Base-by-base conservation (phyloP, 2,113 vertebrate genomes). In the Caloenas nicobarica region DNA sequence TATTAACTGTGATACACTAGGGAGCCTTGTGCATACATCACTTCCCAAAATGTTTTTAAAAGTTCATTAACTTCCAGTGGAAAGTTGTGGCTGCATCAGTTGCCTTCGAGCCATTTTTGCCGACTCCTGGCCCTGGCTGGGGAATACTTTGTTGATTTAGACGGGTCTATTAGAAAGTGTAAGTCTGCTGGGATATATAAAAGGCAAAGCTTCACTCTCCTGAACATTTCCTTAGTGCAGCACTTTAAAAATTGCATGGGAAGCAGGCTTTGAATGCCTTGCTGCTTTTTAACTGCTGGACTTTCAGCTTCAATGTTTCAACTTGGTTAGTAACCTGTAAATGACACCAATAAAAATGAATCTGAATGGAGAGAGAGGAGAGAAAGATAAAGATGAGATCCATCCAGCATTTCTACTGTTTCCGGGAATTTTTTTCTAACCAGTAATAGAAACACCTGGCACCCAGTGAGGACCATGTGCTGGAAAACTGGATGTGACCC, bases 281-380 rank as follows among this genome's bases (percentile, higher is more conserved):
- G 93, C 79, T 93, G 96, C 86, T 81, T 88, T 94, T 94, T 94
- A 97, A 94, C 29, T 46, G 88, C 77, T 78, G 89, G 96, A 96
- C 97, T 95, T 97, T 97, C 95, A 93, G 96, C 81, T 82, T 85
- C 94, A 92, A 81, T 94, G 94, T 97, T 96, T 97, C 95, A 93
- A 83, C 91, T 94, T 97, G 95, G 93, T 96, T 96, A 96, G 96
- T 95, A 96, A 96, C 95, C 97, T 97, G 96, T 94, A 96, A 97
- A 97, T 74, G 95, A 96, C 93, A 91, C 90, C 91, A 79, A 60
- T 79, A 93, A 94, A 95, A 96, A 91, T 65, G 70, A 65, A 94
- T 81, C 80, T 85, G 70, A 69, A 94, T 88, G 70, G 28, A 5
- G 51, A 83, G 48, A 79, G 89, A 94, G 74, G 92, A 81, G 84